phyloP scores from a whole-genome alignment of 2,113 vertebrate genomes.

The Nicator chloris region DNA sequence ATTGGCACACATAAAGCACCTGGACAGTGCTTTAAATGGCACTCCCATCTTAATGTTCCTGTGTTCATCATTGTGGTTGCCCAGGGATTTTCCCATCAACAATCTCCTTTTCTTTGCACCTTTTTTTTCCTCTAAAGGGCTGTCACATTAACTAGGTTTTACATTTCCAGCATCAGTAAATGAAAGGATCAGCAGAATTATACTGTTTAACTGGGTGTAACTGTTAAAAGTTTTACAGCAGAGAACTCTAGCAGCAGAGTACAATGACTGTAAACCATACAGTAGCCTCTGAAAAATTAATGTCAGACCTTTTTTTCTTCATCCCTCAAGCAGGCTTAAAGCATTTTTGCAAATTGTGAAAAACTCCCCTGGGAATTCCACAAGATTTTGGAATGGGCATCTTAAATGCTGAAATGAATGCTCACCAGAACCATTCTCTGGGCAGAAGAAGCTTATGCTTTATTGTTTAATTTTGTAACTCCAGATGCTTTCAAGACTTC shows the following conservation, averaged over 20 bases:
- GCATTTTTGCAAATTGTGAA: background rate
- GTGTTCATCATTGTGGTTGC: background rate
- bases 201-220: background rate
- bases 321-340: background rate
- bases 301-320: background rate
- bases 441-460: background rate
- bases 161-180: background rate
- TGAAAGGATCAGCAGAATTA: background rate
- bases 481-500: background rate
- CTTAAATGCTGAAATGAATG: background rate
- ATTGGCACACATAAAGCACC: background rate
- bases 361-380: background rate
- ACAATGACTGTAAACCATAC: background rate
- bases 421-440: background rate
- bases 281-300: background rate
- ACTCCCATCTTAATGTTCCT: background rate
- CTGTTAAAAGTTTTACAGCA: background rate
- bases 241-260: background rate
- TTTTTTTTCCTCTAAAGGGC: background rate
- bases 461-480: background rate
- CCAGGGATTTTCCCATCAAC: background rate
- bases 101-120: background rate
- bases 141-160: background rate
- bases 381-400: background rate
- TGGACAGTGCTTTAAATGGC: background rate